Conservation (phyloP, 2,888 invertebrate genomes). For the Chrysolina americana region DNA sequence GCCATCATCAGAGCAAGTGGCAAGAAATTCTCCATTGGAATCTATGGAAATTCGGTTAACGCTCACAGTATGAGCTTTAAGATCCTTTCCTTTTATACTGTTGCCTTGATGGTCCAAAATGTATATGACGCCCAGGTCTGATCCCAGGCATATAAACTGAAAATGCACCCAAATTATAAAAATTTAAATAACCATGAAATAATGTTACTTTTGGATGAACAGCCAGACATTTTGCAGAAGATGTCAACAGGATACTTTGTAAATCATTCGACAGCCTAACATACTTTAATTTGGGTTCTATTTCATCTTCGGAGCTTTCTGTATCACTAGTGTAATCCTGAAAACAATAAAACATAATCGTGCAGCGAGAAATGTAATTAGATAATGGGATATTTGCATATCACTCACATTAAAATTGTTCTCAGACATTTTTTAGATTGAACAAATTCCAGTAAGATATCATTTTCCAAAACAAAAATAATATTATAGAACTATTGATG, state of each 20-base stretch:
- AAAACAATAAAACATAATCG: constrained; percentile 38
- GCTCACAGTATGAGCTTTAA: constrained; percentile 87
- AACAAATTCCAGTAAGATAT: constrained; percentile 38
- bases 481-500: constrained; percentile 32
- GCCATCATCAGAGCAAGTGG: constrained; percentile 93
- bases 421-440: constrained; percentile 51
- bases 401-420: constrained; percentile 49
- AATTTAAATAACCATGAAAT: neutral
- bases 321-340: constrained; percentile 65
- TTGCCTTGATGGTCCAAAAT: constrained; percentile 95
- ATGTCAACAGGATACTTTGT: constrained; percentile 85
- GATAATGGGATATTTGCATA: neutral
- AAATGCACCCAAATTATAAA: neutral
- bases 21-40: constrained; percentile 88
- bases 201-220: constrained; percentile 87
- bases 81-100: constrained; percentile 78
- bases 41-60: constrained; percentile 97
- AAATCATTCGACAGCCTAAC: constrained; percentile 91
- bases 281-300: constrained; percentile 93
- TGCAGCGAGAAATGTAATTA: neutral
- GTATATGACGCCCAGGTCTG: constrained; percentile 92
- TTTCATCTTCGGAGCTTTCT: constrained; percentile 72
- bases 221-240: constrained; percentile 92
- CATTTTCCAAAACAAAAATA: constrained; percentile 50
- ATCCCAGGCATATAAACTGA: constrained; percentile 92